A percentile compares a stretch with the other conserved stretches of the same genome.
Evolutionary conservation across 2,888 invertebrate genomes (phyloP).

Genomic region (Ischnura elegans): DNA sequence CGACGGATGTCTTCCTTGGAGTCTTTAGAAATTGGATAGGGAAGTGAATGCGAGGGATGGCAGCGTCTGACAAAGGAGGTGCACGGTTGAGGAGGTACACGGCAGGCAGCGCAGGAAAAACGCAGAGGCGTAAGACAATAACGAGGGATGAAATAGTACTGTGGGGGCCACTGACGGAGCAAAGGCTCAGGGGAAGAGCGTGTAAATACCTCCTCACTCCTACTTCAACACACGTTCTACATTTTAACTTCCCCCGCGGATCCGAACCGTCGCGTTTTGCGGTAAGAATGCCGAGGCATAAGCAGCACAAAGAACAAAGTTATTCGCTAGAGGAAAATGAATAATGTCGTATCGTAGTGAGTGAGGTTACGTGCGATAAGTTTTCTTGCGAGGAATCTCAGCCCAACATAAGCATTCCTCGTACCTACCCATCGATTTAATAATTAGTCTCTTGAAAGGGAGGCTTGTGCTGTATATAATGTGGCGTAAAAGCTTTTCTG

Average conservation of each 20-base stretch:
- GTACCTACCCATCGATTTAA: background rate
- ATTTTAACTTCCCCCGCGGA: background rate
- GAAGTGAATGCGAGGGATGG: background rate
- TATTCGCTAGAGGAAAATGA: background rate
- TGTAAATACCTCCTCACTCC: background rate
- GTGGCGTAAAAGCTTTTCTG: background rate
- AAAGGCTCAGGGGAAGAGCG: background rate
- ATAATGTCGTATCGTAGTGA: background rate
- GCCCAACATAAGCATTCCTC: background rate
- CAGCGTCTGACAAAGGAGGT: background rate
- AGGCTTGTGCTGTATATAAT: background rate
- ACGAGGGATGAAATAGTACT: background rate
- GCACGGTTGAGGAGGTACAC: background rate
- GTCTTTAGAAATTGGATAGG: background rate
- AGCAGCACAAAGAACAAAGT: background rate
- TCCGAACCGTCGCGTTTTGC: background rate
- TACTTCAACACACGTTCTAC: background rate
- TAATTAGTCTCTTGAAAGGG: background rate
- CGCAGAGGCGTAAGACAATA: background rate
- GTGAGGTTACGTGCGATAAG: background rate
- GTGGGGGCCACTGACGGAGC: background rate
- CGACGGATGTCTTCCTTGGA: background rate
- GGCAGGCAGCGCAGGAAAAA: background rate
- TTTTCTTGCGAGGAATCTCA: background rate
- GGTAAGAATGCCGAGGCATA: background rate